Base-by-base conservation (phyloP, 2,113 vertebrate species). In the Macrotus californicus region DNA sequence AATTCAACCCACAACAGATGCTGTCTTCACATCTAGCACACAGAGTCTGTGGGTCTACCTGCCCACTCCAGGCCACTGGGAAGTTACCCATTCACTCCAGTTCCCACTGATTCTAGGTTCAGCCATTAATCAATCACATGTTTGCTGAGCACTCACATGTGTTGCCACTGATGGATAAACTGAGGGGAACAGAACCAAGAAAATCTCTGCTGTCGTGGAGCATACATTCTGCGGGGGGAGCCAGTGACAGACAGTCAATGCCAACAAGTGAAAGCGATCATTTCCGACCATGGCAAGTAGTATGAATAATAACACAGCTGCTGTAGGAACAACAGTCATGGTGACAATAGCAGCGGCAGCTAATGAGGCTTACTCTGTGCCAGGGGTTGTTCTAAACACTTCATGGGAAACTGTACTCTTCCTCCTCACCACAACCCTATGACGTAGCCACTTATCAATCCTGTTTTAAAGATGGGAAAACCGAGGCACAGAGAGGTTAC, bases 321-420 rank as follows among this genome's bases (percentile, higher is more conserved):
- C 48, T 5, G 16, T 0, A 7, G n/a, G 31, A 31, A 24, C 12
- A 3, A 12, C 1, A 1, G 82, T 39, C 76, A 31, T 0, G 8
- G 56, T 5, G 12, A 43, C 15, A 0, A 19, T 3, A 2, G 22
- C 73, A 29, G 18, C 1, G 0, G 77, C 1, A 7, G 8, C 19
- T 29, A 43, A 16, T 0, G 0, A 0, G 24, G 31, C 54, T 46
- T 9, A 29, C 15, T 80, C 64, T 2, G 10, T 5, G 7, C 19
- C 29, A 18, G 34, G 70, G 22, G 0, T 18, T 16, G 19, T 14
- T n/a, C 64, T n/a, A 3, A 79, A 56, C 16, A 12, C 50, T 29
- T 18, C 7, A 21, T 0, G 7, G 43, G 29, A 31, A 59, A 8
- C 0, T 5, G 2, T 13, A 2, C 21, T 48, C 66, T 69, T 39